A percentile compares a stretch with the other conserved stretches of the same genome.
These are phyloP conservation scores for Lethrus apterus DNA, from an alignment of 1,140 invertebrate genomes.

Conservation along the genomic window DNA sequence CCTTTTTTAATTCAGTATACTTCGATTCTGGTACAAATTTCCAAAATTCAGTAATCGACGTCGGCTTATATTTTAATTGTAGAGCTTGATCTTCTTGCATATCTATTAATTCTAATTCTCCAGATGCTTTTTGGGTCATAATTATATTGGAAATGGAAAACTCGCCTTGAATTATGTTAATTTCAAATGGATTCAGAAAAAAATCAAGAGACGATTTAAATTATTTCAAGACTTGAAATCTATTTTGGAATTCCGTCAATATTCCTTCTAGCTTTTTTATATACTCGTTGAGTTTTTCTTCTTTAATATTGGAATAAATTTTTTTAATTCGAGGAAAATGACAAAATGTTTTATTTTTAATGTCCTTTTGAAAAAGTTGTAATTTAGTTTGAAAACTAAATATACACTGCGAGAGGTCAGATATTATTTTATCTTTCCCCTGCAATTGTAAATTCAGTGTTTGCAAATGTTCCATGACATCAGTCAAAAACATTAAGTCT, in stretches of 20 bases:
- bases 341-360: conserved; percentile 18
- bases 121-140: conserved; percentile 20
- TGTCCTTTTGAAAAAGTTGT: conserved; percentile 19
- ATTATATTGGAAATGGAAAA: background rate
- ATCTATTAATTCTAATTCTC: conserved; percentile 23
- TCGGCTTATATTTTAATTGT: conserved; percentile 14
- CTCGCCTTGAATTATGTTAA: conserved; percentile 2
- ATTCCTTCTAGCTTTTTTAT: conserved; percentile 17
- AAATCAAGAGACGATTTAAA: conserved; percentile 19
- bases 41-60: conserved; percentile 17
- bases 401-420: conserved; percentile 17
- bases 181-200: conserved; percentile 22
- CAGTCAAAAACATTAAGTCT: conserved; percentile 24
- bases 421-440: conserved; percentile 21
- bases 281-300: conserved; percentile 25
- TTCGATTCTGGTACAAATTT: conserved; percentile 18
- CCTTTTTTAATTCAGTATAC: conserved; percentile 19
- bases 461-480: conserved; percentile 25
- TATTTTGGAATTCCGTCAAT: background rate
- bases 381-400: conserved; percentile 20
- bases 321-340: conserved; percentile 25
- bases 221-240: conserved; percentile 14
- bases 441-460: conserved; percentile 23
- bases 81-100: conserved; percentile 13
- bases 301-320: conserved; percentile 25